A percentile compares a stretch with the other conserved stretches of the same genome.
Evolutionary conservation across 1,140 invertebrate genomes (phyloP).

Genomic region (Hycleus cichorii): DNA sequence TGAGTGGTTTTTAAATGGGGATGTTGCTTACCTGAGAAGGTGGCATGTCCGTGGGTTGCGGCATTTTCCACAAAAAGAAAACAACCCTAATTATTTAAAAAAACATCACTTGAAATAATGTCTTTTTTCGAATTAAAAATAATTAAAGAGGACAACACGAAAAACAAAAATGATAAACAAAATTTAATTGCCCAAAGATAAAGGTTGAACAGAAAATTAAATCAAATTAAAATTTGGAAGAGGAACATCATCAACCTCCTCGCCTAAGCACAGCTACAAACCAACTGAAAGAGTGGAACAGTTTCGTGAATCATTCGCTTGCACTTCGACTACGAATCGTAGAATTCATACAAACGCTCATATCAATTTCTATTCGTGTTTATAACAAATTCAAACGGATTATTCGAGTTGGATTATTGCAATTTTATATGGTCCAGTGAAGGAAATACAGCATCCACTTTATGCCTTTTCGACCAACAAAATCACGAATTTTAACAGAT

Average conservation of each 20-base stretch:
- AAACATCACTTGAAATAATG: not conserved
- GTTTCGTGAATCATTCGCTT: constrained; percentile 13
- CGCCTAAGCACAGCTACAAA: constrained; percentile 9
- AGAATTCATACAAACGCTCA: not conserved
- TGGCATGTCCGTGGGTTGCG: constrained; percentile 13
- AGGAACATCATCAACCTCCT: constrained; percentile 11
- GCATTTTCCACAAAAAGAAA: constrained; percentile 1
- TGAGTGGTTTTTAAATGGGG: too few relatives aligned
- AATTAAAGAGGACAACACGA: not conserved
- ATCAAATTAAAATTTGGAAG: constrained; percentile 3
- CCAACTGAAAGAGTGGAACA: constrained; percentile 7
- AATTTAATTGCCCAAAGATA: too few relatives aligned
- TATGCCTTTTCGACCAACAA: too few relatives aligned
- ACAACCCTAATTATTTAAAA: not conserved
- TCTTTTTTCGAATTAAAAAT: not conserved
- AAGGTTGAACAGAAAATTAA: not conserved
- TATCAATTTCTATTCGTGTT: too few relatives aligned
- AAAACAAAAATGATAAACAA: not conserved
- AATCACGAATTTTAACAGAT: too few relatives aligned
- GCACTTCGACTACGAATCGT: constrained; percentile 5
- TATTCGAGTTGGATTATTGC: too few relatives aligned
- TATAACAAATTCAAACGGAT: too few relatives aligned
- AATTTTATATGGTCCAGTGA: too few relatives aligned
- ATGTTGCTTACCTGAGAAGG: constrained; percentile 6
- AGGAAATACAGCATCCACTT: too few relatives aligned